These are phyloP conservation scores for Drosophila helvetica DNA, from an alignment of 2,888 invertebrate genomes.

Conservation along the genomic window DNA sequence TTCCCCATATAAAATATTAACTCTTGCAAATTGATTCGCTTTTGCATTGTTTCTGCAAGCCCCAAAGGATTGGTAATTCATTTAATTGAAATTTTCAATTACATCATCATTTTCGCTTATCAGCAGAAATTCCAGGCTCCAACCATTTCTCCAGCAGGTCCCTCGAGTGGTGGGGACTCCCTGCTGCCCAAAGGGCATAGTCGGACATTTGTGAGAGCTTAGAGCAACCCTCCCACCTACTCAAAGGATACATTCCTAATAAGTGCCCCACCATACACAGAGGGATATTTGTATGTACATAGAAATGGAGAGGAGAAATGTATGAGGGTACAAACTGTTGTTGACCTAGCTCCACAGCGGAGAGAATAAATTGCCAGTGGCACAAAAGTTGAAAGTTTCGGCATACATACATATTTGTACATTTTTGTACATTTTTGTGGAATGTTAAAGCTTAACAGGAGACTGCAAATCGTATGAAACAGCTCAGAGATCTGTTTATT, in stretches of 20 bases:
- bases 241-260: slow-evolving; percentile 24
- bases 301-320: not conserved
- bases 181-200: not conserved
- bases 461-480: not conserved
- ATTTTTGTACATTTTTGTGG: slow-evolving; percentile 6
- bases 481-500: not conserved
- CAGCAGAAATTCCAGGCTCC: not conserved
- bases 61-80: slow-evolving; percentile 5
- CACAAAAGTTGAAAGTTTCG: slow-evolving; percentile 8
- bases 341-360: slow-evolving; percentile 50
- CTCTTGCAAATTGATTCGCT: not conserved
- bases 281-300: slow-evolving; percentile 1
- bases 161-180: slow-evolving; percentile 1
- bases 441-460: slow-evolving; percentile 13
- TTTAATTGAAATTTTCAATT: slow-evolving; percentile 10
- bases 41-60: not conserved
- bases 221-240: not conserved
- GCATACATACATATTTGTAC: slow-evolving; percentile 1
- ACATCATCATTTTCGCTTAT: slow-evolving; percentile 7
- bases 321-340: slow-evolving; percentile 41
- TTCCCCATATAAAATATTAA: not conserved
- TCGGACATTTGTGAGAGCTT: slow-evolving; percentile 18
- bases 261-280: not conserved
- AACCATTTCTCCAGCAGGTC: no score
- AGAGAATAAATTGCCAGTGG: slow-evolving; percentile 50